These are phyloP conservation scores for Tringa solitaria DNA, from an alignment of 2,113 vertebrate genomes.

Conservation along the genomic window DNA sequence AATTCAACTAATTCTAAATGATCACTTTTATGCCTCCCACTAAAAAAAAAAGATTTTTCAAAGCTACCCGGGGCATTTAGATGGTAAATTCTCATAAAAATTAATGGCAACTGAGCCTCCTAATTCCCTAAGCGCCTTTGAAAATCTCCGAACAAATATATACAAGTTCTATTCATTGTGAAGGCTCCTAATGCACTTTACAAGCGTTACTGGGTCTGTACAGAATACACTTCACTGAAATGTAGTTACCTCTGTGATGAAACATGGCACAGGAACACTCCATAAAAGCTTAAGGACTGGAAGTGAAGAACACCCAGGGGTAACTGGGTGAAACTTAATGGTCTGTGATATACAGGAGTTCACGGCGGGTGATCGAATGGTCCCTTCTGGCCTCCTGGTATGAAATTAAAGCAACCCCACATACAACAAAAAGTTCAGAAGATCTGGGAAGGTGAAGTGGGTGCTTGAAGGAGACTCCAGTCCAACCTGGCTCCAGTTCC, in stretches of 20 bases:
- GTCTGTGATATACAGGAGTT: not conserved
- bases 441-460: not conserved
- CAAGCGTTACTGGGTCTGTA: not conserved
- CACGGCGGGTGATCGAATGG: not conserved
- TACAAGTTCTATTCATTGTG: not conserved
- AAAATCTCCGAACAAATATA: not conserved
- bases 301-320: not conserved
- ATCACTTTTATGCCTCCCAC: conserved; percentile 15
- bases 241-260: not conserved
- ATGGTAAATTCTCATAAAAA: conserved; percentile 23
- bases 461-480: not conserved
- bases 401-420: not conserved
- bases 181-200: not conserved
- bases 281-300: not conserved
- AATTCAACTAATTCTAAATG: not conserved
- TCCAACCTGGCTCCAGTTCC: no score
- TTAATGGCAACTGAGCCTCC: not conserved
- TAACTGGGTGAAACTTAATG: not conserved
- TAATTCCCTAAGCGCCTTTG: not conserved
- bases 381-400: not conserved
- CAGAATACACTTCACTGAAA: not conserved
- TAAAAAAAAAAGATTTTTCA: conserved; percentile 20
- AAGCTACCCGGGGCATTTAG: not conserved
- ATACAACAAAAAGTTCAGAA: not conserved
- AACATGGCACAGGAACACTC: not conserved